Evolutionary conservation across 2,888 invertebrate genomes (phyloP).

Genomic region (Pollenia amentaria): DNA sequence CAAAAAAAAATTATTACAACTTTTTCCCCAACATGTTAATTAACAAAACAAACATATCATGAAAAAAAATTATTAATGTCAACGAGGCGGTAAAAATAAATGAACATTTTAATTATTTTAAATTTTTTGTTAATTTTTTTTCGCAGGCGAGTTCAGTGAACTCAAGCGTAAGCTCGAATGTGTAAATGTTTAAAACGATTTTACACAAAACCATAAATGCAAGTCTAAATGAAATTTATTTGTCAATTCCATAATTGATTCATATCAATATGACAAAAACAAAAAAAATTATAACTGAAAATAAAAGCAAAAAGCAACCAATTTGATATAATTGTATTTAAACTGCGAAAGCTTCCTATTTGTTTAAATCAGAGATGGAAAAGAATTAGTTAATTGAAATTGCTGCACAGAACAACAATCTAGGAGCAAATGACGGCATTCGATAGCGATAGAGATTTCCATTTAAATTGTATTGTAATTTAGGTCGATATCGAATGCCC

Average conservation of each 20-base stretch:
- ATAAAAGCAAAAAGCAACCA: constrained; percentile 4
- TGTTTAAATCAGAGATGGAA: constrained; percentile 11
- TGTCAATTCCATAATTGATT: constrained; percentile 67
- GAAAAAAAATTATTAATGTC: constrained; percentile 2
- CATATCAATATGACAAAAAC: constrained; percentile 10
- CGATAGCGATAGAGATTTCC: too few relatives aligned
- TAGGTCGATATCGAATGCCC: too few relatives aligned
- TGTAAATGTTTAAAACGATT: neutral
- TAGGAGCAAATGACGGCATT: too few relatives aligned
- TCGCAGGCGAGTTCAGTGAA: constrained; percentile 56
- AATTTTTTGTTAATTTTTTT: constrained; percentile 15
- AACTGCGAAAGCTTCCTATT: constrained; percentile 6
- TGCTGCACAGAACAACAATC: too few relatives aligned
- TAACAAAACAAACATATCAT: constrained; percentile 7
- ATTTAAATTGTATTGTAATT: too few relatives aligned
- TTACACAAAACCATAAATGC: constrained; percentile 11
- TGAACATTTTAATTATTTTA: constrained; percentile 50
- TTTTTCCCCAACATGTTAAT: neutral
- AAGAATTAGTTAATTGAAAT: constrained; percentile 32
- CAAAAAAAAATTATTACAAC: constrained; percentile 2
- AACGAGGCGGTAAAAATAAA: constrained; percentile 35
- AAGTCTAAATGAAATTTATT: constrained; percentile 46
- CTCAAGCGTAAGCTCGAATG: constrained; percentile 26
- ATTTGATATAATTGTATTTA: constrained; percentile 28
- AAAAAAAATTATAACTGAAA: constrained; percentile 16